These are phyloP conservation scores for Tamias sibiricus DNA, from an alignment of 2,113 vertebrate species.

Conservation along the genomic window DNA sequence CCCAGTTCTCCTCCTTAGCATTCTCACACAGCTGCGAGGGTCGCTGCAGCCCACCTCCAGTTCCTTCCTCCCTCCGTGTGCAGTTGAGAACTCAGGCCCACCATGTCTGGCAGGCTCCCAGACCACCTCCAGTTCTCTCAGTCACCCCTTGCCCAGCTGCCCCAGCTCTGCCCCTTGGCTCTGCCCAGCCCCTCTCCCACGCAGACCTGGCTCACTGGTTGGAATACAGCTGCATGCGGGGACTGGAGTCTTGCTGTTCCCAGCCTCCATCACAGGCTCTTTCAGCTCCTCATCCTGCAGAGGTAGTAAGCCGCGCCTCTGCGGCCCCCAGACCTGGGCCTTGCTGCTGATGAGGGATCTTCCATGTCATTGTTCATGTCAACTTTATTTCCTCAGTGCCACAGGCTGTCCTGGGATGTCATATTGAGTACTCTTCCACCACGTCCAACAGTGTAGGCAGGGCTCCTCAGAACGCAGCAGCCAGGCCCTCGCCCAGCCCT, in stretches of 20 bases:
- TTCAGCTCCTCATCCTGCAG: not conserved
- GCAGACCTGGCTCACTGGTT: not conserved
- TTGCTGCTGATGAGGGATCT: too few relatives aligned
- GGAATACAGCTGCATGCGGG: not conserved
- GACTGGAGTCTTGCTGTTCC: not conserved
- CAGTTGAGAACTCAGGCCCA: rapidly evolving
- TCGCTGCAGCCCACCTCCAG: not conserved
- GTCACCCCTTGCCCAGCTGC: not conserved
- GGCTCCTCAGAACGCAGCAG: not conserved
- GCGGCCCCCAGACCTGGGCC: not conserved
- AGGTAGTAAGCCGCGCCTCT: not conserved
- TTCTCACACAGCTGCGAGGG: constrained; percentile 47
- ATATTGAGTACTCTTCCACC: too few relatives aligned
- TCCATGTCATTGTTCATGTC: not conserved
- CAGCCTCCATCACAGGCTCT: not conserved
- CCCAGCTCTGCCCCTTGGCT: not conserved
- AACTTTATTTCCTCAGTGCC: not conserved
- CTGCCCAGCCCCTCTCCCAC: not conserved
- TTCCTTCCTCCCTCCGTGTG: not conserved
- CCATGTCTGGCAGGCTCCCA: not conserved
- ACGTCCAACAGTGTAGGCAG: rapidly evolving
- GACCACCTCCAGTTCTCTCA: not conserved
- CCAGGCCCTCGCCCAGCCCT: not conserved
- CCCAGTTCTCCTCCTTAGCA: not conserved
- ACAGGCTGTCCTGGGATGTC: rapidly evolving